These are phyloP conservation scores for Conus ventricosus DNA, from an alignment of 1,140 invertebrate genomes.

Conservation along the genomic window DNA sequence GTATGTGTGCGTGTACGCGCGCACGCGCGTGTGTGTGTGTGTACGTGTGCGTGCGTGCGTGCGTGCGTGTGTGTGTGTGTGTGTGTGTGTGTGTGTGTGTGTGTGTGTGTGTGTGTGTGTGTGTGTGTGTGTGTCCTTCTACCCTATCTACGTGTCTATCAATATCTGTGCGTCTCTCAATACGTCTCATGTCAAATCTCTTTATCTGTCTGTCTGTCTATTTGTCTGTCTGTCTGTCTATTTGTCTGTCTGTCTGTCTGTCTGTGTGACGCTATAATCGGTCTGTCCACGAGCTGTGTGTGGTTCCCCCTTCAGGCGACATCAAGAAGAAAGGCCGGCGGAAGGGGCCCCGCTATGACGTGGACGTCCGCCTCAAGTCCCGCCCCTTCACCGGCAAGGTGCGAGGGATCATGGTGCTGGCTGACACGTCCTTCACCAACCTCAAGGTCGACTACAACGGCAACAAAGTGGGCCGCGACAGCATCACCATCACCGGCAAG, in stretches of 20 bases:
- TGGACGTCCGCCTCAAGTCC: constrained; percentile 45
- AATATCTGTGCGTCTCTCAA: too few species aligned
- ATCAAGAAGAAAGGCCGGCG: constrained; percentile 38
- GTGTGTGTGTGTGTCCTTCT: too few species aligned
- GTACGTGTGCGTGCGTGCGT: neutral
- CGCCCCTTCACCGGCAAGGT: constrained; percentile 43
- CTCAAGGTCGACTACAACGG: constrained; percentile 58
- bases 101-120: neutral
- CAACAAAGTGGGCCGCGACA: constrained; percentile 50
- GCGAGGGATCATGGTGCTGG: constrained; percentile 43
- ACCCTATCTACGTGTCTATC: too few species aligned
- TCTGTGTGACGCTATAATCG: neutral
- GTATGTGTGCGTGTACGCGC: too few species aligned
- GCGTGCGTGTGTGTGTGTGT: neutral
- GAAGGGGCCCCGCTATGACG: constrained; percentile 43
- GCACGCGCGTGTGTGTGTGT: too few species aligned
- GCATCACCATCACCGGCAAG: constrained; percentile 47
- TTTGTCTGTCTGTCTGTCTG: neutral
- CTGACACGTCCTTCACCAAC: constrained; percentile 1
- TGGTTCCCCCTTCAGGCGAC: constrained; percentile 43
- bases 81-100: constrained; percentile 20
- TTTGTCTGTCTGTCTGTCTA: neutral
- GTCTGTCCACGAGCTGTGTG: too few species aligned
- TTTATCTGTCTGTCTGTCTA: neutral
- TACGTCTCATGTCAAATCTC: too few species aligned